Conservation (phyloP, 2,113 vertebrate species). For the Neotragus pygmaeus region DNA sequence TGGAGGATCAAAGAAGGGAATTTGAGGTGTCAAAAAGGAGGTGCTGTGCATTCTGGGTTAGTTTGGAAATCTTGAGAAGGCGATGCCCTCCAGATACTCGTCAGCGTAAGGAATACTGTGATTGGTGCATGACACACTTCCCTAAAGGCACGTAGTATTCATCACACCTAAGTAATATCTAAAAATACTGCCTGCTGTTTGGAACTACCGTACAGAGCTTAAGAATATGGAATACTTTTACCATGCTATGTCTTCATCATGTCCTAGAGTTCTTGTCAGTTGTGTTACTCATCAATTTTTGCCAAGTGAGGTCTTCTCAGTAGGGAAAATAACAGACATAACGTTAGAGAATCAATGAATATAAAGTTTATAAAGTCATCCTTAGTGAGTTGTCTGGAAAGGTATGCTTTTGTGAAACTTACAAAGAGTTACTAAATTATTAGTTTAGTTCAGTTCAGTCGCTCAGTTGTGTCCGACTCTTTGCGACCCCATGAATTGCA, state of each 20-base stretch:
- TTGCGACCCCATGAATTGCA: too few species aligned
- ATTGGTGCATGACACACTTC: neutral
- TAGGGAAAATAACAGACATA: neutral
- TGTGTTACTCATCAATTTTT: constrained; percentile 3
- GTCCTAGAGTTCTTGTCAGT: neutral
- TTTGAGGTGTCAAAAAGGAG: neutral
- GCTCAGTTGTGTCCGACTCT: too few species aligned
- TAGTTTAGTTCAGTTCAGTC: neutral
- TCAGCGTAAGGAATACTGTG: neutral
- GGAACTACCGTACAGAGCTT: neutral
- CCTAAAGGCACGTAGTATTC: neutral
- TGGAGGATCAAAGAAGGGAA: neutral
- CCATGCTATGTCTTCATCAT: neutral
- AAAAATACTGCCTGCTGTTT: neutral
- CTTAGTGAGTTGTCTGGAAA: neutral
- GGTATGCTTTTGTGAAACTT: neutral
- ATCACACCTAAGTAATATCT: neutral
- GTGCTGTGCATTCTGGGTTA: neutral
- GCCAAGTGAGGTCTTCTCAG: neutral
- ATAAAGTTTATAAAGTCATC: neutral
- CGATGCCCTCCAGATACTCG: neutral
- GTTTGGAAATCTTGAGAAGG: neutral
- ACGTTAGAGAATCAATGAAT: neutral
- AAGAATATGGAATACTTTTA: neutral
- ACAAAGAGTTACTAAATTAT: neutral